Evolutionary conservation across 92 coral and sea anemone genomes (phyloP).

Genomic region (Epizoanthus ramosus): DNA sequence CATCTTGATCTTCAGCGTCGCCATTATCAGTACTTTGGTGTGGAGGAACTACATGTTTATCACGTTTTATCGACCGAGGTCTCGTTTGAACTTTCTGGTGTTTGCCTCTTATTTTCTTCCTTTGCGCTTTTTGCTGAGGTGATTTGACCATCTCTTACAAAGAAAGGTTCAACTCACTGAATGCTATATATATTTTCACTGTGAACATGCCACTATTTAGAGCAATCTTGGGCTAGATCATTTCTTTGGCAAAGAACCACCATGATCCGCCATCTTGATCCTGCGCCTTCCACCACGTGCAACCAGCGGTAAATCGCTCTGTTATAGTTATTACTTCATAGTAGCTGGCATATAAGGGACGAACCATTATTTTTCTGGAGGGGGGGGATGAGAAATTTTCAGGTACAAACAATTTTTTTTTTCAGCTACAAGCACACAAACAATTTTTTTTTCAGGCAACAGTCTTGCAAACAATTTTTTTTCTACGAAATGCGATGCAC

Average conservation of each 20-base stretch:
- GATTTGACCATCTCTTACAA: conserved; percentile 23
- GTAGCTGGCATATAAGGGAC: not conserved
- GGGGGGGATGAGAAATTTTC: too few relatives aligned
- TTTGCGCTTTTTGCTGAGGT: not conserved
- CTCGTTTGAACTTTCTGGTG: not conserved
- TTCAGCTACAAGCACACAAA: too few relatives aligned
- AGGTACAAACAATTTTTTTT: too few relatives aligned
- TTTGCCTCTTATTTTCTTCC: conserved; percentile 5
- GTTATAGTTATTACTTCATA: not conserved
- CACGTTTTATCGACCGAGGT: not conserved
- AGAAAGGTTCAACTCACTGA: not conserved
- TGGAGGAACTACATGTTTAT: not conserved
- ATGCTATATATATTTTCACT: not conserved
- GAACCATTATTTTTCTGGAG: too few relatives aligned
- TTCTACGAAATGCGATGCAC: too few relatives aligned
- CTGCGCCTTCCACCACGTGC: conserved; percentile 27
- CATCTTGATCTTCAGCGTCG: not conserved
- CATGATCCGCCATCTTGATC: conserved; percentile 4
- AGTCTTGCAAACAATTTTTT: too few relatives aligned
- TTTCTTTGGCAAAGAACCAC: not conserved
- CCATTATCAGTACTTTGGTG: not conserved
- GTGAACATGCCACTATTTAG: not conserved
- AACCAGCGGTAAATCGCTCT: conserved; percentile 8
- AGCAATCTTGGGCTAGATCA: not conserved
- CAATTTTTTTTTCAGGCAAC: too few relatives aligned